Conservation (phyloP, 2,888 invertebrate genomes). For the Nyleta sp. region DNA sequence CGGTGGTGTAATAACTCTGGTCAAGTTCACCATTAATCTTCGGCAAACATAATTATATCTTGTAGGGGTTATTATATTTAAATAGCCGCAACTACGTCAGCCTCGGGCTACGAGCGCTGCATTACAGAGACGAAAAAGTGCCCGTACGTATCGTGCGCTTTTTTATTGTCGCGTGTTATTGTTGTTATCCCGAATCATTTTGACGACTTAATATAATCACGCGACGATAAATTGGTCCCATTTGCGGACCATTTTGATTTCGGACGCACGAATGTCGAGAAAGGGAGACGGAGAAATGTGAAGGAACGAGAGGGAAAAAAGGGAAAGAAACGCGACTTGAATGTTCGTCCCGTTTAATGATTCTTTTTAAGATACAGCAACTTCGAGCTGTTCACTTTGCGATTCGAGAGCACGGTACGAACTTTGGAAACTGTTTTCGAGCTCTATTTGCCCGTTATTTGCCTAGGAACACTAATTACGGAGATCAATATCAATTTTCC, state of each 20-base stretch:
- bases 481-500: constrained; percentile 48
- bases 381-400: constrained; percentile 1
- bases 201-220: constrained; percentile 29
- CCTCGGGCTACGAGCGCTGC: constrained; percentile 30
- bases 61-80: constrained; percentile 57
- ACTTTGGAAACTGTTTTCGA: constrained; percentile 24
- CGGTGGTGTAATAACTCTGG: constrained; percentile 54
- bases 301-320: neutral
- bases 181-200: constrained; percentile 31
- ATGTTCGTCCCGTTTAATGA: constrained; percentile 1
- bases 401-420: neutral
- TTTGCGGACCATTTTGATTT: constrained; percentile 3
- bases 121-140: constrained; percentile 28
- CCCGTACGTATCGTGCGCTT: constrained; percentile 14
- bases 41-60: constrained; percentile 56
- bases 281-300: neutral
- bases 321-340: neutral
- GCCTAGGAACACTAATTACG: constrained; percentile 36
- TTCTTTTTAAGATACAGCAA: constrained; percentile 14
- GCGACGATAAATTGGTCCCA: constrained; percentile 27
- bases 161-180: constrained; percentile 37
- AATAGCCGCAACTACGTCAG: constrained; percentile 54
- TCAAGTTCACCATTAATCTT: constrained; percentile 64
- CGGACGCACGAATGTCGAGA: constrained; percentile 2
- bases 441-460: constrained; percentile 20